A percentile compares a stretch with the other conserved stretches of the same genome.
Evolutionary conservation across 2,113 vertebrate species (phyloP).

Genomic region (Euleptes europaea): DNA sequence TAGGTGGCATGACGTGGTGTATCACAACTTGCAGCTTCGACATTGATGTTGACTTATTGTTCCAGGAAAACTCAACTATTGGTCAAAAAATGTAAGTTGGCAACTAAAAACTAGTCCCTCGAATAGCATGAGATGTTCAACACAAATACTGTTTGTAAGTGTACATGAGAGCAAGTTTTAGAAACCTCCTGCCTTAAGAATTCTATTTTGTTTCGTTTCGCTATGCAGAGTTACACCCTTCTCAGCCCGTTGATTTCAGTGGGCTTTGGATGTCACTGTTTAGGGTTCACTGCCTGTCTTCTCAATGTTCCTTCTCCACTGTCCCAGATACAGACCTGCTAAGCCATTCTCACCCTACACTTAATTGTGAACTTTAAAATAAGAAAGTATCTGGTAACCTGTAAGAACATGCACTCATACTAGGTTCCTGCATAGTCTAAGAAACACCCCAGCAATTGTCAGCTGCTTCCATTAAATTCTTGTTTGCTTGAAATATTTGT

Average conservation of each 20-base stretch:
- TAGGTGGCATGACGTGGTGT: constrained; percentile 99
- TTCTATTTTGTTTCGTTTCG: neutral
- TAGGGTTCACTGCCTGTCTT: neutral
- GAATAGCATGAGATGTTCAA: neutral
- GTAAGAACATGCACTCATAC: neutral
- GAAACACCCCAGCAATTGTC: neutral
- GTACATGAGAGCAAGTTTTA: neutral
- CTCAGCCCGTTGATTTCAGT: too few relatives aligned
- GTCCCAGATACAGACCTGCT: neutral
- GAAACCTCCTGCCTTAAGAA: neutral
- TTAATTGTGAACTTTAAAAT: neutral
- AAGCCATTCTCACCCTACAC: neutral
- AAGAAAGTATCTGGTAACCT: neutral
- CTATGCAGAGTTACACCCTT: too few relatives aligned
- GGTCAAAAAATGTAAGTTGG: constrained; percentile 95
- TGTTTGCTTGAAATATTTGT: too few relatives aligned
- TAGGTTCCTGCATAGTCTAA: neutral
- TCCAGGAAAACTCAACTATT: constrained; percentile 99
- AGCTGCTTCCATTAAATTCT: neutral
- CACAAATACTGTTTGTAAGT: neutral
- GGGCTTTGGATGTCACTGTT: too few relatives aligned
- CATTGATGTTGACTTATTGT: constrained; percentile 94
- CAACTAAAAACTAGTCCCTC: neutral
- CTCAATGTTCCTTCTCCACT: too few relatives aligned
- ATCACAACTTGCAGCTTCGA: constrained; percentile 97